Percentiles rank a stretch among this genome's conserved stretches.
Evolutionary conservation across 2,797 vertebrate species (phyloP).

Genomic region (Prionace glauca): DNA sequence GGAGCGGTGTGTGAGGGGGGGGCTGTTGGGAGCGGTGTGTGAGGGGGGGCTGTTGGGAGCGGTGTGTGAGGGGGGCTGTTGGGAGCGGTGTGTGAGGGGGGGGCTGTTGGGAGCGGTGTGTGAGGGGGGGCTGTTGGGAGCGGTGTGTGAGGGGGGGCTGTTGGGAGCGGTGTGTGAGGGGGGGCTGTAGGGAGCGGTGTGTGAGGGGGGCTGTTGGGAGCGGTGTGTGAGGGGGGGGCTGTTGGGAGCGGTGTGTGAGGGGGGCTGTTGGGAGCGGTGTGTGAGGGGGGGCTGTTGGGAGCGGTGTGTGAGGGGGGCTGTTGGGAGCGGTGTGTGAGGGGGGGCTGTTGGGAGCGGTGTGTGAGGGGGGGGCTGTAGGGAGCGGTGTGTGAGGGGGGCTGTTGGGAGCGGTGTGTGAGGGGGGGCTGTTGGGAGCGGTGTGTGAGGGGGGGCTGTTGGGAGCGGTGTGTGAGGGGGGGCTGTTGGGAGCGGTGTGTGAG

Average conservation of each 20-base stretch:
- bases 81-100: neutral
- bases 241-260: too few species aligned
- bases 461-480: too few species aligned
- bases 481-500: neutral
- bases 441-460: neutral
- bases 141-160: neutral
- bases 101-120: neutral
- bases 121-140: neutral
- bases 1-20: neutral
- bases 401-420: too few species aligned
- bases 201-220: neutral
- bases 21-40: too few species aligned
- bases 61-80: neutral
- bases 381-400: neutral
- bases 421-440: neutral
- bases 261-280: too few species aligned
- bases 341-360: too few species aligned
- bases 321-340: neutral
- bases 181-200: neutral
- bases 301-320: too few species aligned
- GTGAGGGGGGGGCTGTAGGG: neutral
- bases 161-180: neutral
- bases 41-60: neutral
- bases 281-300: neutral
- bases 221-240: too few species aligned